Base-by-base conservation (phyloP, 1,140 invertebrate species). In the Atta cephalotes region DNA sequence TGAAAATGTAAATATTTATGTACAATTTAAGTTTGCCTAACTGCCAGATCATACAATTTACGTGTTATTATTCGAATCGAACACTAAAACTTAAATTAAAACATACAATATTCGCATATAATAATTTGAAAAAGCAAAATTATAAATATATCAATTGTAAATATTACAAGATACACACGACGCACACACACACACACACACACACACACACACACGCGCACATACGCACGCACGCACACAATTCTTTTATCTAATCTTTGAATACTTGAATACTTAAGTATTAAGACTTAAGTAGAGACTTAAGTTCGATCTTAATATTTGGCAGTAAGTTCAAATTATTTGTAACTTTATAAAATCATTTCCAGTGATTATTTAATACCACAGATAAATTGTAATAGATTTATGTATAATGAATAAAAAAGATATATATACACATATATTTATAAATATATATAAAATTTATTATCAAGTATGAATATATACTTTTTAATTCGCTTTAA, bases 321-420 rank as follows among this genome's bases (percentile, higher is more conserved):
- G 66, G 56, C 56, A 81, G 18, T 56, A 80, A 80, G 4, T 86
- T 63, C n/a, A 63, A 86, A 60, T 14, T 45, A 16, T 56, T 68
- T 56, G 10, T 39, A 80, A 0, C 7, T 66, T 56, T 14, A 49
- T 28, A 21, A 65, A 49, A 65, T 65, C 14, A 63, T 63, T 79
- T 78, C 14, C 16, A 25, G 2, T 28, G 4, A 78, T n/a, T 63
- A 6, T 7, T 51, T 3, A 3, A 79, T 9, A 66, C 2, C 21
- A 6, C 6, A 77, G 12, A 77, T 25, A 16, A 79, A 79, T 66
- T 65, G 49, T 31, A 51, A 78, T 31, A 31, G 0, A 31, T 31
- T 66, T 66, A 51, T 49, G 2, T 76, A 21, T 77, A 31, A 76
- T 76, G 28, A 4, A 63, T 10, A 31, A 45, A 53, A 65, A 62